Evolutionary conservation across 92 coral and sea anemone species (phyloP), one percentile per base, ranked within the genome.

Genomic region (Parazoanthus darwini): DNA sequence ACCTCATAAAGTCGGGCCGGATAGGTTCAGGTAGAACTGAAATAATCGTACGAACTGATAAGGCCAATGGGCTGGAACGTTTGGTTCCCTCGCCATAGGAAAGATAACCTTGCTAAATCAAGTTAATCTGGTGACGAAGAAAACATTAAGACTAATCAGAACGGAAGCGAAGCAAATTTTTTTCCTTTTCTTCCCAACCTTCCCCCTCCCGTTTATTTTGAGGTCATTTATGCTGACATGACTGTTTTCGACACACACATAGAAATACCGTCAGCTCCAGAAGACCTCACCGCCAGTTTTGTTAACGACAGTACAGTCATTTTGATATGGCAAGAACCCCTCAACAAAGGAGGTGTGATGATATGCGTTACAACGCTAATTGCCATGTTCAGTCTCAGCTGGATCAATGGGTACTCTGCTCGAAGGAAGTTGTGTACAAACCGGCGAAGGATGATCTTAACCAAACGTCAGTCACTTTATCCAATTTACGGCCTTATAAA

Each of bases 261-360:
- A 74, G 78, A 75, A 23, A 37, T 38, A 14, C 86, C 86, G 39
- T 82, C 86, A 39, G 86, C 86, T 82, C 86, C 86, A 82, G 58
- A 11, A 71, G 26, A 82, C 29, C 39, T 82, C 6, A 16, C 33
- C 20, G 23, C 6, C 77, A 48, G 38, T 67, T 82, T 66, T 66
- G 14, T 25, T 15, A 82, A 66, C 48, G 77, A 67, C 23, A 59
- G 58, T 66, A 16, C 48, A 42, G 77, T n/a, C 8, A 82, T 25
- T 35, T 18, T 82, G 26, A 18, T 4, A 16, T 82, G 86, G 86
- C 37, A 66, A 39, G 77, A 82, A 16, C 86, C 86, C 10, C n/a
- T 42, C 1, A 71, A 66, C 63, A 82, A 65, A 82, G 86, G 86
- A 23, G 86, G 86, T 48, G 86, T 22, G 16, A 38, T 9, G 77